Evolutionary conservation across 2,113 vertebrate species (phyloP), one percentile per base, ranked within the genome.

Genomic region (Pachyramphus minor): DNA sequence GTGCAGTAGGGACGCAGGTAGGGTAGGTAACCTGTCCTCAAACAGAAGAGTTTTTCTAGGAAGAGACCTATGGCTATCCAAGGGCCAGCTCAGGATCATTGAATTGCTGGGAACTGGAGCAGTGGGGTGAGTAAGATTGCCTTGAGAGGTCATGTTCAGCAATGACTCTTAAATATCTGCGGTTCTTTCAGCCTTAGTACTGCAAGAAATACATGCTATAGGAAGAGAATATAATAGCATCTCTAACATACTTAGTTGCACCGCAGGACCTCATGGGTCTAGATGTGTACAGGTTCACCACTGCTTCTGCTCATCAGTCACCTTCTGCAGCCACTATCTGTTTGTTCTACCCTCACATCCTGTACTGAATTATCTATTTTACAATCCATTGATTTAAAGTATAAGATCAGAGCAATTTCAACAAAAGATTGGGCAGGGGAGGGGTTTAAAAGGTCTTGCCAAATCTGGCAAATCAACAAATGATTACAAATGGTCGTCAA

Each of bases 11-110:
- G 12, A 77, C 37, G 31, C 77, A 31, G 37, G 3, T 7, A 33
- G 0, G 1, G 28, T n/a, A 44, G 47, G 30, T 33, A 67, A 21
- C 3, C 1, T 24, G 28, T 20, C 22, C 37, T 67, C 0, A 1
- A 1, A 60, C 3, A 49, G 21, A 47, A 67, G 58, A 10, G 20
- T 17, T 66, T 82, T 63, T 39, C 9, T 27, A 4, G 20, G 8
- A 28, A 30, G 11, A 8, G 11, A 37, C 60, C 12, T 49, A 35
- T 22, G 30, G 21, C 14, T 84, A 13, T 53, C 8, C 17, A 42
- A 64, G 6, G 30, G 8, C 15, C 24, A 23, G 4, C 19, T 79
- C 17, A 42, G 42, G 20, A 27, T 58, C 23, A 4, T 1, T 35
- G 59, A 82, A 55, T 25, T 64, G 11, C 21, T 73, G 28, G 42